Evolutionary conservation across 2,113 vertebrate species (phyloP).

Genomic region (Ia io): DNA sequence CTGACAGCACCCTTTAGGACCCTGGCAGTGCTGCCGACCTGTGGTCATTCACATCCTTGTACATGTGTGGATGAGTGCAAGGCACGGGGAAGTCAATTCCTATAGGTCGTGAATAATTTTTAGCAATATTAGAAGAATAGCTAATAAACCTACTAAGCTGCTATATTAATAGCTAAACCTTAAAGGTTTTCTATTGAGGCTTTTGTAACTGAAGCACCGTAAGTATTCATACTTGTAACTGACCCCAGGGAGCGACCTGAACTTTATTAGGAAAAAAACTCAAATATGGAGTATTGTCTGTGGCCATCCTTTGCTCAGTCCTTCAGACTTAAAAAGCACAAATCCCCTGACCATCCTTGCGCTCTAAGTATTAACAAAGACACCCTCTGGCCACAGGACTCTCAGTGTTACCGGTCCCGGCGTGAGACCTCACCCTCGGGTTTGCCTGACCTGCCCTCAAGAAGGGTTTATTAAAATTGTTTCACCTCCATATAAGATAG

Average conservation of each 20-base stretch:
- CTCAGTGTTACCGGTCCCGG: not conserved
- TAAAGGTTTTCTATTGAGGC: slow-evolving; percentile 7
- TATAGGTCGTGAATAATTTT: not conserved
- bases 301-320: not conserved
- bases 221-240: slow-evolving; percentile 16
- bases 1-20: not conserved
- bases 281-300: not conserved
- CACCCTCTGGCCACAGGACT: not conserved
- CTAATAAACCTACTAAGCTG: slow-evolving; percentile 35
- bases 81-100: not conserved
- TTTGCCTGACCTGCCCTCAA: not conserved
- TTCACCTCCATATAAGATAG: not conserved
- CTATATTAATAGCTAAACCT: not conserved
- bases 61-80: not conserved
- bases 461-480: not conserved
- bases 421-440: not conserved
- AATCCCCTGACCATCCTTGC: not conserved
- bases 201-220: not conserved
- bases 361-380: not conserved
- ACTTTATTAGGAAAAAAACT: not conserved
- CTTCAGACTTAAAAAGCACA: slow-evolving; percentile 1
- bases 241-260: not conserved
- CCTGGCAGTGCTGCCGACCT: not conserved
- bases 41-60: not conserved
- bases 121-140: slow-evolving; percentile 18